Evolutionary conservation across 2,888 invertebrate genomes (phyloP), one percentile per base, ranked within the genome.

Genomic region (Drosophila gaucha): DNA sequence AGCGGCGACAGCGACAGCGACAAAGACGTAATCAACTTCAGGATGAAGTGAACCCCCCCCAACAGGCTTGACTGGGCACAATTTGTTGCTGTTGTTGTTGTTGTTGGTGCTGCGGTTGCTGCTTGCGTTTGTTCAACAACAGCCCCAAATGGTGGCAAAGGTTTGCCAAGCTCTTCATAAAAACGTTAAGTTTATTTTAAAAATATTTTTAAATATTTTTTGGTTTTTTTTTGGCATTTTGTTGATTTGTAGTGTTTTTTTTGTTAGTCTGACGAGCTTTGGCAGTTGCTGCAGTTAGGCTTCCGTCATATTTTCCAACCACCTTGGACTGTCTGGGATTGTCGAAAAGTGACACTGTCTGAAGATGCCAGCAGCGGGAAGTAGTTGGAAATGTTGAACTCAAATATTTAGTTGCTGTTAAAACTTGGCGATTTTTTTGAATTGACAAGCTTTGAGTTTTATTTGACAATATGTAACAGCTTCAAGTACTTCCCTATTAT

Each of bases 11-110:
- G 62, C 51, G 20, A 46, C 46, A 46, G 56, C 41, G 58, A 63
- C 86, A 76, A 67, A 67, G 79, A 85, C 88, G 80, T 82, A 82
- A 87, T 87, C 88, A 86, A 87, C 88, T 84, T 82, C 86, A 87
- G 88, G 88, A 82, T 85, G 83, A 87, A 85, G 88, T 88, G 67
- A 41, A 26, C 67, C 62, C 63, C 47, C 47, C 62, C 64, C 74
- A 82, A 71, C 85, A 80, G 88, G 82, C 86, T 87, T 85, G 80
- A 80, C 88, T 80, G 78, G 74, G 67, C 78, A 62, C 54, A 52
- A 63, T 72, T 20, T 39, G 6, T 35, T 20, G 14, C 33, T 36
- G 35, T 50, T 24, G 24, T 36, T 44, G 56, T 55, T 68, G 54
- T 14, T 52, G 57, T 8, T 56, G 57, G 30, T 33, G 55, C 28